Evolutionary conservation across 1,140 invertebrate species (phyloP).

Genomic region (Lepidurus arcticus): DNA sequence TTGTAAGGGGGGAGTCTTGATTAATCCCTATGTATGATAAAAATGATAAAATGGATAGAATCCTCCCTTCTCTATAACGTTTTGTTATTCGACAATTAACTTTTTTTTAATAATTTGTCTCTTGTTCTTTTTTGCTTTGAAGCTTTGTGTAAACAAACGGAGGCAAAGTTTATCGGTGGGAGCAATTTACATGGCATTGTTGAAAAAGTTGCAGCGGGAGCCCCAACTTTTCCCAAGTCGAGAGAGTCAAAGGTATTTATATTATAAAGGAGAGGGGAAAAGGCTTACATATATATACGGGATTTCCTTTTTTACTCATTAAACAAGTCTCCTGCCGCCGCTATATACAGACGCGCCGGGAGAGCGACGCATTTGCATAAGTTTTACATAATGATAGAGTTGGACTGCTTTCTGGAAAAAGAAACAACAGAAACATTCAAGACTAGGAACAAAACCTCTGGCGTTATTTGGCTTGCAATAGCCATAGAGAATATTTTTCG

Average conservation of each 20-base stretch:
- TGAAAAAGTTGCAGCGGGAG: neutral
- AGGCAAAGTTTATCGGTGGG: neutral
- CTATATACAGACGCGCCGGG: neutral
- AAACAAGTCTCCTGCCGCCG: conserved; percentile 8
- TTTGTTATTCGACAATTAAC: no score
- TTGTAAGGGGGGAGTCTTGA: conserved; percentile 22
- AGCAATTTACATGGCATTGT: neutral
- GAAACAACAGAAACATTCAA: conserved; percentile 11
- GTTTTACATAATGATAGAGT: conserved; percentile 19
- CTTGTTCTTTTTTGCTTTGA: no score
- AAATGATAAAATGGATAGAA: neutral
- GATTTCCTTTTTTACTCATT: conserved; percentile 19
- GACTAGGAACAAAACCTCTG: neutral
- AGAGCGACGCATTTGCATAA: conserved; percentile 18
- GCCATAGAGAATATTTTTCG: neutral
- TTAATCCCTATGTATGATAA: neutral
- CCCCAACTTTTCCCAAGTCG: neutral
- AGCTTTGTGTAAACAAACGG: no score
- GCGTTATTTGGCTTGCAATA: neutral
- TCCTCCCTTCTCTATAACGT: neutral
- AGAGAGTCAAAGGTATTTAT: neutral
- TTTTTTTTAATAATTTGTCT: no score
- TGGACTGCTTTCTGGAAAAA: neutral
- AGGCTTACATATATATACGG: neutral
- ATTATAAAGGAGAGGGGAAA: neutral